Evolutionary conservation across 2,113 vertebrate species (phyloP).

Genomic region (Henicopernis longicauda): DNA sequence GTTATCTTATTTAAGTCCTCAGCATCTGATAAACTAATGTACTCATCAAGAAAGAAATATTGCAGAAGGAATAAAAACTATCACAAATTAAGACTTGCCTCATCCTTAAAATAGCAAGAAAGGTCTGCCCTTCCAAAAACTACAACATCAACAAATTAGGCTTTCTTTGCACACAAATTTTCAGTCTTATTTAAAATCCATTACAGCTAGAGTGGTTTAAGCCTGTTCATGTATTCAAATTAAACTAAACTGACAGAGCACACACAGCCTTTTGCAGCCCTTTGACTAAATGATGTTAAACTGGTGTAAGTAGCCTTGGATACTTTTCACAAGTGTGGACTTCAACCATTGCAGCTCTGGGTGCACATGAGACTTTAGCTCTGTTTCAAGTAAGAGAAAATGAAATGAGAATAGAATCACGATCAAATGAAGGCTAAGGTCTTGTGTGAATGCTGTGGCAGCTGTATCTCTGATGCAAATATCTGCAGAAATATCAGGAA

Average conservation of each 20-base stretch:
- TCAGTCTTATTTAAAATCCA: background rate
- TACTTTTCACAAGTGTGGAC: background rate
- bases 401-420: background rate
- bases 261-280: background rate
- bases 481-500: conserved; percentile 62
- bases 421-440: background rate
- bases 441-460: conserved; percentile 19
- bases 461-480: conserved; percentile 70
- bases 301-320: background rate
- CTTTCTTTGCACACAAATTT: background rate
- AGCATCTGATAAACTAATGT: background rate
- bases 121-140: background rate
- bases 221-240: background rate
- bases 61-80: background rate
- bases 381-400: conserved; percentile 4
- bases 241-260: background rate
- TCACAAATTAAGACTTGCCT: background rate
- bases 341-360: background rate
- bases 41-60: background rate
- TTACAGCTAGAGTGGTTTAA: background rate
- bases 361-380: background rate
- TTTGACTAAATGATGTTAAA: background rate
- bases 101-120: background rate
- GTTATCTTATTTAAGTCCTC: background rate
- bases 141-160: background rate